These are phyloP conservation scores for zebrafish (Danio rerio) DNA, from an alignment of 2,113 vertebrate genomes.

Conservation along the genomic window GRCz12tu NC_133190.1:2672001-2672500, in stretches of 20 bases:
- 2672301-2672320: constrained; percentile 83
- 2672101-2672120: constrained; percentile 83
- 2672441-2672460: constrained; percentile 75
- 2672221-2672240: constrained; percentile 65
- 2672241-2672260: constrained; percentile 79
- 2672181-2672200: constrained; percentile 76
- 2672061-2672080: constrained; percentile 73
- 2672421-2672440: constrained; percentile 84
- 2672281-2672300: constrained; percentile 69
- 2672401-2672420: constrained; percentile 94
- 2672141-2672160: constrained; percentile 76
- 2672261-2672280: constrained; percentile 71
- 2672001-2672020: constrained; percentile 25
- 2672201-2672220: constrained; percentile 76
- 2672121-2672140: constrained; percentile 70
- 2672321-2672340: constrained; percentile 81
- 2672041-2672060: constrained; percentile 75
- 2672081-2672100: constrained; percentile 86
- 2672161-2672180: constrained; percentile 85
- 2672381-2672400: constrained; percentile 82
- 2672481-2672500: constrained; percentile 79
- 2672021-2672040: constrained; percentile 64
- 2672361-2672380: constrained; percentile 89
- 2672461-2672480: constrained; percentile 89
- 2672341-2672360: constrained; percentile 85